These are phyloP conservation scores for Oreochromis grahami DNA, from an alignment of 2,797 vertebrate genomes.

Conservation along the genomic window DNA sequence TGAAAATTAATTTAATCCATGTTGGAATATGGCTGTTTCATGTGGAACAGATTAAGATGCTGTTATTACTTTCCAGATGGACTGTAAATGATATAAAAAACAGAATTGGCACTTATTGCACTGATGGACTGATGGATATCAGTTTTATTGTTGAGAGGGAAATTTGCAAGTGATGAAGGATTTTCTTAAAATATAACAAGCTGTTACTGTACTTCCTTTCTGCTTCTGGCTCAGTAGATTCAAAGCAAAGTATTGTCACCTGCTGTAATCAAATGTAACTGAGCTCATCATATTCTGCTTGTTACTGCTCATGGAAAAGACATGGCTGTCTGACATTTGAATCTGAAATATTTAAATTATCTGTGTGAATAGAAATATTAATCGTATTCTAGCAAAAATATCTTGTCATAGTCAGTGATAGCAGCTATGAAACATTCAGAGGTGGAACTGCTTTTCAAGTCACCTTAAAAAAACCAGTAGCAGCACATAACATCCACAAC, in stretches of 20 bases:
- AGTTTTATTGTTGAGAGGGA: background rate
- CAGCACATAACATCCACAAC: background rate
- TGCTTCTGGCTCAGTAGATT: background rate
- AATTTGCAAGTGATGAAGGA: slow-evolving; percentile 24
- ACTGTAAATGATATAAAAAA: slow-evolving; percentile 44
- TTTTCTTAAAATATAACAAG: slow-evolving; percentile 2
- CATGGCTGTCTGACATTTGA: background rate
- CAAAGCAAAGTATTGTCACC: background rate
- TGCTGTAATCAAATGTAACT: background rate
- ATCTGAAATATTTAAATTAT: slow-evolving; percentile 10
- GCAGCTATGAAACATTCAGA: slow-evolving; percentile 34
- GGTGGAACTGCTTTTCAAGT: slow-evolving; percentile 17
- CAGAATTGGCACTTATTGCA: slow-evolving; percentile 48
- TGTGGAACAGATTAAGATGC: background rate
- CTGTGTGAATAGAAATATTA: slow-evolving; percentile 42
- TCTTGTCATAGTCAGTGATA: slow-evolving; percentile 15
- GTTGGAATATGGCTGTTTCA: background rate
- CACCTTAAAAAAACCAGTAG: background rate
- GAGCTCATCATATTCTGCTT: slow-evolving; percentile 1
- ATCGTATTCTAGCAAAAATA: slow-evolving; percentile 45
- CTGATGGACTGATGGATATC: slow-evolving; percentile 22
- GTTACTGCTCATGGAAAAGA: slow-evolving; percentile 11
- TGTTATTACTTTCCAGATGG: background rate
- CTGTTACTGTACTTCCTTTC: background rate
- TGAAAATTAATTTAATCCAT: background rate